These are phyloP conservation scores for Hexactinellida sp. DNA, from an alignment of 37 sponge, comb jelly and placozoan genomes.

Conservation along the genomic window DNA sequence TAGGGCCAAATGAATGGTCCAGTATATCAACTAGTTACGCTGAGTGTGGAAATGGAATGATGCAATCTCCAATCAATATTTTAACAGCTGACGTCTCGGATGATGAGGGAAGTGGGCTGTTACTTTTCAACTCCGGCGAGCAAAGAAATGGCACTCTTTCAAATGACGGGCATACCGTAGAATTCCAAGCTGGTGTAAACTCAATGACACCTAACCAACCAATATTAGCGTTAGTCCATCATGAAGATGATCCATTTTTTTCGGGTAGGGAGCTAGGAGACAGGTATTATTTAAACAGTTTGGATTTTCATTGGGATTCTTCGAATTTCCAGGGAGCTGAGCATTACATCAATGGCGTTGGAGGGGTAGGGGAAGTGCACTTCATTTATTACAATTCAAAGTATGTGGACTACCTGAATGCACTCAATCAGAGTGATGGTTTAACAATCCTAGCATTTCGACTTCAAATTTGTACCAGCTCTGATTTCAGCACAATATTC, in stretches of 20 bases:
- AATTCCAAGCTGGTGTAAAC: neutral
- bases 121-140: neutral
- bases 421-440: neutral
- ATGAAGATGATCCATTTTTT: conserved; percentile 6
- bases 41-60: neutral
- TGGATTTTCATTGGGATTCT: neutral
- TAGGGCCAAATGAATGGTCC: neutral
- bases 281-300: neutral
- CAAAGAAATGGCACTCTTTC: neutral
- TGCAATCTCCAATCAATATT: neutral
- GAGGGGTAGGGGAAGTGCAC: neutral
- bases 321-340: neutral
- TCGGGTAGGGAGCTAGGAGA: neutral
- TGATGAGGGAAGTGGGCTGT: neutral
- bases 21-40: neutral
- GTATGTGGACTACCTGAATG: neutral
- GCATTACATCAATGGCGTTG: neutral
- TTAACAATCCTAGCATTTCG: neutral
- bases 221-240: neutral
- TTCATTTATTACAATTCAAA: neutral
- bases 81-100: neutral
- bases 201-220: neutral
- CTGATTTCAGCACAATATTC: neutral
- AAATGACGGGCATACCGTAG: neutral
- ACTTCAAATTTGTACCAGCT: neutral